Percentiles rank a stretch among this genome's conserved stretches.
These are phyloP conservation scores for Channa maculata DNA, from an alignment of 2,113 vertebrate species.

Conservation along the genomic window DNA sequence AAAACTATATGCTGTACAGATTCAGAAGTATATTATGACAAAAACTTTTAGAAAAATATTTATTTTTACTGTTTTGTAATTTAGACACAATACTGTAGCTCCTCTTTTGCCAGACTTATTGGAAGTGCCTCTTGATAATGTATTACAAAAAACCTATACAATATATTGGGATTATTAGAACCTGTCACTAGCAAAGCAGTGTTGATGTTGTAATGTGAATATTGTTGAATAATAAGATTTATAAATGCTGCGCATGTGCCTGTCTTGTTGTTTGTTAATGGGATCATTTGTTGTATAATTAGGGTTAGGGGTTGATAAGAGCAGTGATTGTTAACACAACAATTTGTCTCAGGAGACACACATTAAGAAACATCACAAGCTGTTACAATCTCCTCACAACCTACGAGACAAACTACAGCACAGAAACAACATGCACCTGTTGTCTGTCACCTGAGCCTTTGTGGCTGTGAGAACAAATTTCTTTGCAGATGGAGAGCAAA, in stretches of 20 bases:
- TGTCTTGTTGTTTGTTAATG: constrained; percentile 38
- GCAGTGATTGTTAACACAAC: no score
- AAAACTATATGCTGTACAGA: constrained; percentile 91
- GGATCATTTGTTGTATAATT: not conserved
- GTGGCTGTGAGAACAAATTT: no score
- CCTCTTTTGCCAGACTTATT: constrained; percentile 91
- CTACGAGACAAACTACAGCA: no score
- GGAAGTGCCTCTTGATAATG: constrained; percentile 96
- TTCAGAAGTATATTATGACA: constrained; percentile 82
- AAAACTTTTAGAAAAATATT: constrained; percentile 91
- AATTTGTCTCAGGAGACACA: no score
- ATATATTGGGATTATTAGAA: constrained; percentile 91
- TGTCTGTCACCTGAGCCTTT: no score
- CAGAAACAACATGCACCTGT: no score
- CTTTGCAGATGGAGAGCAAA: no score
- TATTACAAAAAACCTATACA: constrained; percentile 91
- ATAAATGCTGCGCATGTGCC: constrained; percentile 83
- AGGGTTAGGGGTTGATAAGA: no score
- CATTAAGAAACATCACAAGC: no score
- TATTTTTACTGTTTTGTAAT: constrained; percentile 97
- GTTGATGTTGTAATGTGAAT: constrained; percentile 93
- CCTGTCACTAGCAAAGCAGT: constrained; percentile 89
- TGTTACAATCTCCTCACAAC: no score
- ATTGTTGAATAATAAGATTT: constrained; percentile 91
- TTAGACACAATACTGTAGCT: constrained; percentile 94